phyloP scores from a whole-genome alignment of 2,113 vertebrate genomes.

The Rissa tridactyla region DNA sequence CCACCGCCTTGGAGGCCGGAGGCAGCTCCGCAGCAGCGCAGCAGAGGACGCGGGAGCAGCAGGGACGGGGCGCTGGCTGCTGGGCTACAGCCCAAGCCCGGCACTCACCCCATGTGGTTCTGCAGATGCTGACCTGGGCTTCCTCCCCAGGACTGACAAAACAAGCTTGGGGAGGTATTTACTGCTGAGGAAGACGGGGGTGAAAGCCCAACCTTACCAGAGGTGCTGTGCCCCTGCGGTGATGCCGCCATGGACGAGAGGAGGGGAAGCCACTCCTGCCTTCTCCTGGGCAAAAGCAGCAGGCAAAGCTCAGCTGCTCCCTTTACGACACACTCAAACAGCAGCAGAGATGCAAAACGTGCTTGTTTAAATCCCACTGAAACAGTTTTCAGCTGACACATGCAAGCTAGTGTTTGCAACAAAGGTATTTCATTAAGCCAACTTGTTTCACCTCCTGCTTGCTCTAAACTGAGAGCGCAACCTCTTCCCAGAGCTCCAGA shows the following conservation, averaged over 20 bases:
- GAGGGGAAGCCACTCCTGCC: not conserved
- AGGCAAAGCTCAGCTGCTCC: not conserved
- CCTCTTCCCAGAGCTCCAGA: not conserved
- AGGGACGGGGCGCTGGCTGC: not conserved
- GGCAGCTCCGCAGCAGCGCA: not conserved
- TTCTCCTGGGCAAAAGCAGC: not conserved
- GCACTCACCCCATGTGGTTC: accelerated
- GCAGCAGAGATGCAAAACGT: not conserved
- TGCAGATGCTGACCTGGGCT: not conserved
- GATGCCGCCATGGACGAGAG: not conserved
- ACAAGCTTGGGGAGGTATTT: not conserved
- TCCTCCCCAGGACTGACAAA: not conserved
- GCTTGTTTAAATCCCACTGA: not conserved
- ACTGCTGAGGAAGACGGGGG: not conserved
- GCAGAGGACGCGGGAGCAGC: too few relatives aligned
- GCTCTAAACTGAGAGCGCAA: not conserved
- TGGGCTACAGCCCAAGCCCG: not conserved
- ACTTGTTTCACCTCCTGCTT: not conserved
- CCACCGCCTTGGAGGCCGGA: not conserved
- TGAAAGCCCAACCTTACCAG: not conserved
- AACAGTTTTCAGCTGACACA: not conserved
- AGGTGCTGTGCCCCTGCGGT: not conserved
- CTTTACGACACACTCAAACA: not conserved
- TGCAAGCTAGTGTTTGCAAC: not conserved
- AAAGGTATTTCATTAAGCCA: not conserved